phyloP scores from a whole-genome alignment of 2,113 vertebrate species.

The Eclectus roratus region DNA sequence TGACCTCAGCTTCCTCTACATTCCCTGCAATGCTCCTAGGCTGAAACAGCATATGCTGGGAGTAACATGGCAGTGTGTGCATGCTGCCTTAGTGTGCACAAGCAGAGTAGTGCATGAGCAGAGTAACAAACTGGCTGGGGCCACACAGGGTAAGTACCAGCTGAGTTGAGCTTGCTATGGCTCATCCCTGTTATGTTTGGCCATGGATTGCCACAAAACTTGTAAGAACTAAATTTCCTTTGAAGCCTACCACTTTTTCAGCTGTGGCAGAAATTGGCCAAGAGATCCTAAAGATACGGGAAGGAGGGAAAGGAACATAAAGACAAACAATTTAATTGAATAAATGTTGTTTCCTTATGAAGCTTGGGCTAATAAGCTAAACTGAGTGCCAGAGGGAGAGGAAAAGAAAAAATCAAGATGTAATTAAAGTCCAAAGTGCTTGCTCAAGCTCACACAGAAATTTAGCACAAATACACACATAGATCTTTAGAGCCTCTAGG shows the following conservation, averaged over 20 bases:
- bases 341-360: not conserved
- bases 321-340: not conserved
- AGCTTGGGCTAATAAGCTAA: not conserved
- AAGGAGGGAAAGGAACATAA: not conserved
- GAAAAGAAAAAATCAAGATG: not conserved
- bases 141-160: not conserved
- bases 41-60: fast-evolving
- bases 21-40: not conserved
- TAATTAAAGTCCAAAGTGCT: not conserved
- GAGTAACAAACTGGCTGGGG: not conserved
- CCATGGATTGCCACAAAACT: not conserved
- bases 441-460: not conserved
- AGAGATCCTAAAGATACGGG: not conserved
- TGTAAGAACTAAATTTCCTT: not conserved
- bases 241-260: not conserved
- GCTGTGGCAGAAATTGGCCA: not conserved
- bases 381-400: not conserved
- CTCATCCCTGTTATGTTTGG: not conserved
- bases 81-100: not conserved
- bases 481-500: not conserved
- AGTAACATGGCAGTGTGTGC: fast-evolving
- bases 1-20: not conserved
- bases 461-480: not conserved
- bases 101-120: fast-evolving
- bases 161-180: not conserved